phyloP scores from a whole-genome alignment of 1,140 invertebrate genomes.

The Bacillus rossius region DNA sequence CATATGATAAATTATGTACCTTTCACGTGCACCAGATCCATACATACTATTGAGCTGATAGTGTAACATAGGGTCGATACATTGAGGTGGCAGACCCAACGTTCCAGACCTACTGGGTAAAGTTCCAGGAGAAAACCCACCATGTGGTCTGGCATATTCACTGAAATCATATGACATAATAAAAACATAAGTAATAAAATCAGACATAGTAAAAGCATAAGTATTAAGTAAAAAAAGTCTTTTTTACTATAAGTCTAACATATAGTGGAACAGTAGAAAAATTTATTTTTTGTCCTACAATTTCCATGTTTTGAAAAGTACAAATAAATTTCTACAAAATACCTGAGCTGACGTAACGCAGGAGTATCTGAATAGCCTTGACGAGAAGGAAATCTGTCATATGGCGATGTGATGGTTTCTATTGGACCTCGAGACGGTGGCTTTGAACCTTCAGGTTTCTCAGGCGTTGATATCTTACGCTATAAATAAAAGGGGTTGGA shows the following conservation, averaged over 20 bases:
- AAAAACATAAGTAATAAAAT: too few species aligned
- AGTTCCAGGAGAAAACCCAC: slow-evolving; percentile 70
- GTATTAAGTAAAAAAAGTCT: not conserved
- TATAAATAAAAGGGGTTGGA: too few species aligned
- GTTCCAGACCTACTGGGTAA: slow-evolving; percentile 39
- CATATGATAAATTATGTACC: slow-evolving; percentile 39
- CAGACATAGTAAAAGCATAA: slow-evolving; percentile 6
- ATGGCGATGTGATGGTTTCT: slow-evolving; percentile 68
- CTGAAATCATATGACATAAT: slow-evolving; percentile 25
- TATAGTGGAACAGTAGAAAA: not conserved
- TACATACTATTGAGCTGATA: slow-evolving; percentile 67
- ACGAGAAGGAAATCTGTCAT: slow-evolving; percentile 66
- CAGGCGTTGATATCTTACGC: slow-evolving; percentile 68
- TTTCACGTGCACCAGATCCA: slow-evolving; percentile 66
- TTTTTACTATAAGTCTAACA: not conserved
- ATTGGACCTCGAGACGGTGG: slow-evolving; percentile 66
- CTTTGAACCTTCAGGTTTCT: slow-evolving; percentile 66
- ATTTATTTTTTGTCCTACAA: too few species aligned
- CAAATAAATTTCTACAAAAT: too few species aligned
- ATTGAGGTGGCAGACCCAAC: slow-evolving; percentile 53
- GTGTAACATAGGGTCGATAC: slow-evolving; percentile 70
- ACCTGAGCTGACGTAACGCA: slow-evolving; percentile 75
- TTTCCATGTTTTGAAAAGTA: too few species aligned
- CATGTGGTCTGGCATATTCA: slow-evolving; percentile 85
- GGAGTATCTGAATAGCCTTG: slow-evolving; percentile 83